Base-by-base conservation (phyloP, 2,888 invertebrate species). In the Operophtera brumata region DNA sequence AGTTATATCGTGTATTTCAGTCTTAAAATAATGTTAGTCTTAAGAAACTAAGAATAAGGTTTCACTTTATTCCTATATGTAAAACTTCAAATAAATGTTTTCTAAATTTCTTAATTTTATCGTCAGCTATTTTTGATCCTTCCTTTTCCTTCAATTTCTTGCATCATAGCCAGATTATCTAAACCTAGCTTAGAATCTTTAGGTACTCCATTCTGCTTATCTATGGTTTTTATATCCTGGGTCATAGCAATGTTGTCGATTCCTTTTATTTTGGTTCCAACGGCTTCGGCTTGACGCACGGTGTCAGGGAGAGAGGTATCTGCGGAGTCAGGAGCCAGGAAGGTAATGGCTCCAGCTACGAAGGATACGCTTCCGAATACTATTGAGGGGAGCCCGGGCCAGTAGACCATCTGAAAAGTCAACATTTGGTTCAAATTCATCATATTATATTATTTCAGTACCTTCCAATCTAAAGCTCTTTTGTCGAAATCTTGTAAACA, bases 311-410 rank as follows among this genome's bases (percentile, higher is more conserved):
- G 59, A 0, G 79, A 65, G 30, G 77, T 75, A 35, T 80, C 73
- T 0, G 80, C 71, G 0, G 82, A 77, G 34, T 86, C 84, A 0
- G 84, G 84, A 1, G 84, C 79, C 1, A 83, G 34, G 50, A 85
- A 76, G 0, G 86, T 86, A 0, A 79, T 64, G 1, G 81, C 42
- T 0, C 83, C 84, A 1, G 80, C 86, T 9, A 83, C 30, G 0
- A 86, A 57, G 0, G 86, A 77, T 1, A 70, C 60, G 0, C 73
- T 54, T 0, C 87, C 85, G 46, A 87, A 86, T 1, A 82, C 59
- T 1, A 86, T 42, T 0, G 86, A 75, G 0, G 87, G 86, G 0
- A 87, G 65, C n/a, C 86, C 87, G 1, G 65, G 57, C 84, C 87
- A 86, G 62, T 81, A 84, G 3, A 66, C 64, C 58, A 79, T 73